Conservation (phyloP, 1,140 invertebrate genomes). For the Bombus terrestris region DNA sequence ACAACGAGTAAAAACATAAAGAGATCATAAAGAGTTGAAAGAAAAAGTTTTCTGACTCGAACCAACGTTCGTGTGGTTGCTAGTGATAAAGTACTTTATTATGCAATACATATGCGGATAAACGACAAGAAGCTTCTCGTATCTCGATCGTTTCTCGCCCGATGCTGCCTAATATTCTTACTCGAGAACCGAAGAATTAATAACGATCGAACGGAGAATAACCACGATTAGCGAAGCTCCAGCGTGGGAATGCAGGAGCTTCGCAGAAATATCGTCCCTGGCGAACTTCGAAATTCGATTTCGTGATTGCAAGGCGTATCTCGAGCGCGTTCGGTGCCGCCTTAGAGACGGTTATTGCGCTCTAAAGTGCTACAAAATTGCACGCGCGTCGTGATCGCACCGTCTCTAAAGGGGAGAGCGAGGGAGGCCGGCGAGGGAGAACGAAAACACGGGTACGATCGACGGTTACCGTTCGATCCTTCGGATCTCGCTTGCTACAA, state of each 20-base stretch:
- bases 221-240: too few species aligned
- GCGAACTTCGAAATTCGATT: conserved; percentile 1
- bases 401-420: not conserved
- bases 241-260: not conserved
- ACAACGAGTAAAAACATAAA: too few species aligned
- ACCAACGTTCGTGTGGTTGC: too few species aligned
- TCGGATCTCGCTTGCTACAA: not conserved
- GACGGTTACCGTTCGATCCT: conserved; percentile 23
- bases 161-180: too few species aligned
- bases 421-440: not conserved
- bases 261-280: not conserved
- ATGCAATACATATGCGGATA: too few species aligned
- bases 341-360: conserved; percentile 27
- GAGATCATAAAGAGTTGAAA: too few species aligned
- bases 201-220: not conserved
- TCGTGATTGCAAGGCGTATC: conserved; percentile 27
- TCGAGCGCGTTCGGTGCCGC: not conserved
- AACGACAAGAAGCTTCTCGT: too few species aligned
- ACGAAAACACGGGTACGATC: conserved; percentile 20
- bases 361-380: conserved; percentile 40
- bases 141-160: too few species aligned
- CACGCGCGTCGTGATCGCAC: conserved; percentile 24
- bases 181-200: too few species aligned
- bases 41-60: too few species aligned
- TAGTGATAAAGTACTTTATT: too few species aligned